A percentile compares a stretch with the other conserved stretches of the same genome.
phyloP scores from a whole-genome alignment of 2,888 invertebrate genomes.

The Plebejus melissa region DNA sequence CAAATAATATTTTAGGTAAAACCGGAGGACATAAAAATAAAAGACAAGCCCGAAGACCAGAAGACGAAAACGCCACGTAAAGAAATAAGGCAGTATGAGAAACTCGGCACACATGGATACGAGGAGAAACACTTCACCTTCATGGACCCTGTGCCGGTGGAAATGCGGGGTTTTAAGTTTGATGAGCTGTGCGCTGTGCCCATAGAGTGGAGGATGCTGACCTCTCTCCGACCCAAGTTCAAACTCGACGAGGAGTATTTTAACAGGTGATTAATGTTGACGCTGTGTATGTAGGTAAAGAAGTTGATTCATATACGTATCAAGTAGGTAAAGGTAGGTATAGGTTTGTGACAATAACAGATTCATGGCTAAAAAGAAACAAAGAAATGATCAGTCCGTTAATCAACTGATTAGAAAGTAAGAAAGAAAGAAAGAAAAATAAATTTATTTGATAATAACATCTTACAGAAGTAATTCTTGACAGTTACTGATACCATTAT shows the following conservation, averaged over 20 bases:
- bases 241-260: constrained; percentile 93
- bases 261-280: constrained; percentile 76
- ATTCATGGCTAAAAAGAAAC: too few relatives aligned
- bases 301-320: too few relatives aligned
- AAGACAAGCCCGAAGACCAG: constrained; percentile 83
- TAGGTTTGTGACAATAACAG: too few relatives aligned
- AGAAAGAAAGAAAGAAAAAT: too few relatives aligned
- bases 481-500: too few relatives aligned
- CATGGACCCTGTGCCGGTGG: constrained; percentile 88
- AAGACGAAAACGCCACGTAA: constrained; percentile 87
- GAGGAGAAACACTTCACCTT: constrained; percentile 75
- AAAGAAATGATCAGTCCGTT: too few relatives aligned
- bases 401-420: too few relatives aligned
- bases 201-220: constrained; percentile 96
- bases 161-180: constrained; percentile 87
- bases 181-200: constrained; percentile 90
- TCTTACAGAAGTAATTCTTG: too few relatives aligned
- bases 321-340: too few relatives aligned
- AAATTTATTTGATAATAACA: too few relatives aligned
- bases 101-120: constrained; percentile 81
- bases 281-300: too few relatives aligned
- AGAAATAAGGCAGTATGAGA: constrained; percentile 82
- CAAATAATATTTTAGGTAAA: constrained; percentile 71
- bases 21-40: constrained; percentile 87
- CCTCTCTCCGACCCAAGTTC: constrained; percentile 89